Evolutionary conservation across 2,113 vertebrate species (phyloP), one percentile per base, ranked within the genome.

Genomic region (Melierax canorus): DNA sequence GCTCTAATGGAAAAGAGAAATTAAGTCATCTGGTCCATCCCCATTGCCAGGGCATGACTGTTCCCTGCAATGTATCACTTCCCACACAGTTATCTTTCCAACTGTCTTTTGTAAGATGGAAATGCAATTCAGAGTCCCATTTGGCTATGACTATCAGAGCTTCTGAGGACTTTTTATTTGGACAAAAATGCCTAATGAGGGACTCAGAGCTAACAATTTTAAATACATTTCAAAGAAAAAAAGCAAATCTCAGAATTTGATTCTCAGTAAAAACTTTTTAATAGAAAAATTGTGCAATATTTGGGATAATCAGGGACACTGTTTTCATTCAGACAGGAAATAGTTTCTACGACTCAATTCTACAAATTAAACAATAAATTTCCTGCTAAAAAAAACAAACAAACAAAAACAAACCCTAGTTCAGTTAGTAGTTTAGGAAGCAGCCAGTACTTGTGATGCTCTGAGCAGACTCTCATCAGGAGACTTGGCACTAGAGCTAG

Each of bases 1-100:
- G 62, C 73, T 88, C 89, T 87, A 91, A 59, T 86, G 89, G 96
- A 97, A 96, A 96, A 91, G 89, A 96, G 59, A 95, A 97, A 96
- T 97, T 79, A 96, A 94, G 92, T 97, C 96, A 97, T 95, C 94
- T 93, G 90, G 92, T 96, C 89, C 94, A 66, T 86, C 66, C 94
- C 66, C 45, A 18, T 55, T 96, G 97, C 95, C 95, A 97, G 94
- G 94, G 80, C 96, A 95, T 87, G 92, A 89, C 84, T 92, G 84
- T 73, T 95, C 74, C 95, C 95, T 87, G 86, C 91, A 84, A 88
- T 29, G 71, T 51, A 90, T 84, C 82, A 26, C 92, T 94, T 96
- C 92, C 91, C 92, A 94, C 96, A 78, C 91, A 92, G 73, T 90
- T 94, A 95, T 87, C 92, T 97, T 91, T 94, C 92, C 92, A 97